Evolutionary conservation across 1,140 invertebrate species (phyloP).

Genomic region (Scaptomyza pallida): DNA sequence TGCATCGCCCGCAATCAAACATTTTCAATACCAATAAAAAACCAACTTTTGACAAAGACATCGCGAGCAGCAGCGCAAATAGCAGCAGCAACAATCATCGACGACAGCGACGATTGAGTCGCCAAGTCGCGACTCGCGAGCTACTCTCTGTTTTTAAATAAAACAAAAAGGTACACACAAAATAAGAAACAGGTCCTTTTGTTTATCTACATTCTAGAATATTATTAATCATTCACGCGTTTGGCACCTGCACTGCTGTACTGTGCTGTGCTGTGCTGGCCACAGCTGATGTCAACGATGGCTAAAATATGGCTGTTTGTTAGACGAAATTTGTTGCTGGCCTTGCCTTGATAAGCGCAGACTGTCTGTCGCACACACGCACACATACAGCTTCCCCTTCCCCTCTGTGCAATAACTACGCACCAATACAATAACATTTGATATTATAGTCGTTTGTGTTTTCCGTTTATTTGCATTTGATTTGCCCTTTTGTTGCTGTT

Average conservation of each 20-base stretch:
- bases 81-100: constrained; percentile 45
- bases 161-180: constrained; percentile 34
- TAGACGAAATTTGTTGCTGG: constrained; percentile 40
- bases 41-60: constrained; percentile 50
- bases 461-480: constrained; percentile 34
- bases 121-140: constrained; percentile 34
- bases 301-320: constrained; percentile 15
- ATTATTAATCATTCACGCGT: neutral
- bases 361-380: constrained; percentile 53
- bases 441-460: constrained; percentile 5
- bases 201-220: constrained; percentile 13
- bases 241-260: constrained; percentile 12
- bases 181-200: constrained; percentile 23
- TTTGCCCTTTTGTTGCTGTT: no score
- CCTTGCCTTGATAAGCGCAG: constrained; percentile 68
- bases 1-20: constrained; percentile 33
- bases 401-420: constrained; percentile 19
- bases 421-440: constrained; percentile 15
- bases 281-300: constrained; percentile 45
- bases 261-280: constrained; percentile 13
- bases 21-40: constrained; percentile 22
- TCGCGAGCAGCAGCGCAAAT: constrained; percentile 22
- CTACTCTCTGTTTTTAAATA: constrained; percentile 5
- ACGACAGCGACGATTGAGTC: constrained; percentile 21
- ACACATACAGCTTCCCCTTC: constrained; percentile 24